Conservation (phyloP, 1,140 invertebrate genomes). For the fruit fly (Drosophila melanogaster) region Release_6_plus_ISO1_MT NT_033777.3:11313501-11314000, state of each 20-base stretch:
- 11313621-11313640: conserved; percentile 35
- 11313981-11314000: conserved; percentile 58
- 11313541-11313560: conserved; percentile 59
- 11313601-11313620: conserved; percentile 76
- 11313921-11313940: conserved; percentile 58
- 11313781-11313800: conserved; percentile 21
- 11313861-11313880: conserved; percentile 53
- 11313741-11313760: conserved; percentile 38
- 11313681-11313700: conserved; percentile 38
- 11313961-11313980: conserved; percentile 36
- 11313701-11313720: conserved; percentile 57
- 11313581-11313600: conserved; percentile 75
- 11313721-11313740: conserved; percentile 40
- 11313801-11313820: conserved; percentile 62
- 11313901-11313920: conserved; percentile 35
- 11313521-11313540: conserved; percentile 82
- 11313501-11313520: conserved; percentile 80
- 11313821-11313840: conserved; percentile 71
- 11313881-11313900: conserved; percentile 58
- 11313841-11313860: conserved; percentile 64
- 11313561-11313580: conserved; percentile 41
- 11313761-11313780: conserved; percentile 64
- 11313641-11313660: conserved; percentile 65
- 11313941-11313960: conserved; percentile 47
- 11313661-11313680: conserved; percentile 53